Evolutionary conservation across 2,888 invertebrate genomes (phyloP), one percentile per base, ranked within the genome.

Genomic region (Acrobasis consociella): DNA sequence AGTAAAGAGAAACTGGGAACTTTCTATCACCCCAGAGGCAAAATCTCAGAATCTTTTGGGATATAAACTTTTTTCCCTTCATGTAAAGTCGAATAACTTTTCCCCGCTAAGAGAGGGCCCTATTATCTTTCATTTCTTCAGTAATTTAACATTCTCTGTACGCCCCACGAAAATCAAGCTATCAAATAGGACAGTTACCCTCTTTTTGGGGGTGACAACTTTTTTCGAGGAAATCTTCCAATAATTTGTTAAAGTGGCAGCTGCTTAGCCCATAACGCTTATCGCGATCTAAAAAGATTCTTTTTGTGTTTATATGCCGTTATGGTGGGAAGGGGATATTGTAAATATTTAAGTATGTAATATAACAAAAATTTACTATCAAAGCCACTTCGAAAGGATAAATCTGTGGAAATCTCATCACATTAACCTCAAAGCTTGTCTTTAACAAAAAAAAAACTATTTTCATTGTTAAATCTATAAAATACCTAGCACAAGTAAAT

Each of bases 211-310:
- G 89, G 89, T 84, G 89, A 89, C 89, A 89, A 89, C 86, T 89
- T 91, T 90, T 87, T 86, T 85, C 82, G 76, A 75, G 80, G 72
- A 85, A 91, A 89, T 88, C 89, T 86, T 79, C 89, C 86, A 87
- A 91, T 91, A 91, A 91, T 91, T 91, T 90, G 89, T 85, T 86
- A 89, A 88, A 91, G 89, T 91, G 90, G 86, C 89, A 91, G 88
- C 85, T 87, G 86, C 85, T 90, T 90, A 87, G 86, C 83, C 83
- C 82, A 85, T 86, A 88, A 88, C 86, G 89, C 86, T 90, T 90
- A 90, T 89, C 89, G 86, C 78, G 83, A 80, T 81, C 81, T 86
- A 85, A 86, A 86, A 81, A 85, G 85, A 85, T 87, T 78, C 74
- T 69, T 59, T 60, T 75, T 72, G 69, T 75, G 67, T 72, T 74